These are phyloP conservation scores for Lutjanus argentimaculatus DNA, from an alignment of 2,797 vertebrate species.

Conservation along the genomic window DNA sequence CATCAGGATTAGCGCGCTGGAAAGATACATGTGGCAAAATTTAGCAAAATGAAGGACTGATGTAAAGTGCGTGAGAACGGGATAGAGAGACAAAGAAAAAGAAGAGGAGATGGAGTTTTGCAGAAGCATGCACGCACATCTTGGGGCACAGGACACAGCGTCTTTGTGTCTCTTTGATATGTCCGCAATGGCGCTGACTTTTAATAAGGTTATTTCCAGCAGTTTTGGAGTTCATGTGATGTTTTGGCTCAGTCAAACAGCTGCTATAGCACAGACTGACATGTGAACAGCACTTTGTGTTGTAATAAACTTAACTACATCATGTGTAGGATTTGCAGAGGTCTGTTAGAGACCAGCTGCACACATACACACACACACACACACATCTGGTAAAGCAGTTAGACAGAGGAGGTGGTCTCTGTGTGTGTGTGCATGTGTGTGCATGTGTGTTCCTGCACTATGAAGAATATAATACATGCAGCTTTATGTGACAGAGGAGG, in stretches of 20 bases:
- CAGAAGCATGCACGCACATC: neutral
- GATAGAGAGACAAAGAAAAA: neutral
- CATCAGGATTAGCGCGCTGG: slow-evolving; percentile 20
- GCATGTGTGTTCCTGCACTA: neutral
- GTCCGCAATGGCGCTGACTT: slow-evolving; percentile 10
- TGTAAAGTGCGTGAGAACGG: slow-evolving; percentile 18
- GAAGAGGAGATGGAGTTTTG: neutral
- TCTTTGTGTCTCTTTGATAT: neutral
- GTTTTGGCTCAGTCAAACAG: slow-evolving; percentile 20
- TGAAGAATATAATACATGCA: slow-evolving; percentile 2
- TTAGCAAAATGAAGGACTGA: neutral
- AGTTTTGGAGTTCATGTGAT: neutral
- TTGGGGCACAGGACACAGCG: neutral
- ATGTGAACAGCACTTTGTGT: slow-evolving; percentile 31
- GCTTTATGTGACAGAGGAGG: slow-evolving; percentile 11
- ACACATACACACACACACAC: slow-evolving; percentile 26
- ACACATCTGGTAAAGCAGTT: slow-evolving; percentile 60
- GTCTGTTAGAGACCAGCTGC: slow-evolving; percentile 41
- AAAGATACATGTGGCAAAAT: slow-evolving; percentile 12
- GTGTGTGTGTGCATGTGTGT: slow-evolving; percentile 1
- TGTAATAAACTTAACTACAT: slow-evolving; percentile 41
- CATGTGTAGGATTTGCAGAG: slow-evolving; percentile 48
- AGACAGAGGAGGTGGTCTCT: neutral
- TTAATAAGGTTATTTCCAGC: slow-evolving; percentile 3
- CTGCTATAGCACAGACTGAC: slow-evolving; percentile 13